Base-by-base conservation (phyloP, 2,888 invertebrate genomes). In the Gastracanthus pulcherrimus region DNA sequence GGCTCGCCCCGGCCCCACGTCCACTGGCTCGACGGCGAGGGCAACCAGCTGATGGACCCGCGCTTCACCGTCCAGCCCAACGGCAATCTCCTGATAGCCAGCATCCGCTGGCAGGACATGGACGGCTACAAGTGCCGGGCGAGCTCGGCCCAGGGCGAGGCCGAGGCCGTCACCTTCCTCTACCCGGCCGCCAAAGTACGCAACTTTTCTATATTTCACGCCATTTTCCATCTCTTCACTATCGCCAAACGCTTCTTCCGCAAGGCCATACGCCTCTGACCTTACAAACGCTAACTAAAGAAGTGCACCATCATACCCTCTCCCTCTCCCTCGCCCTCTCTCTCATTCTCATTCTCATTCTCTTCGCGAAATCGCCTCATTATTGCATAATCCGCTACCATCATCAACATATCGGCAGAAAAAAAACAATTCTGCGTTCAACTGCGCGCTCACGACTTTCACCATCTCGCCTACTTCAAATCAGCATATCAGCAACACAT, bases 31-130 rank as follows among this genome's bases (percentile, higher is more conserved):
- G 94, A 95, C 86, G 93, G 92, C 62, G 90, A 94, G n/a, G 92
- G 93, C 0, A 92, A 93, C 4, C 26, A 19, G 4, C 41, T 71
- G 38, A 26, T 48, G 6, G 85, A 88, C 70, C 81, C 87, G 1
- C 88, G 90, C 26, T 89, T 86, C 78, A 87, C 85, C 84, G 83
- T 91, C 81, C 92, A 96, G 81, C 93, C 94, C 3, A 95, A 94
- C 86, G 98, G 98, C 0, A 96, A 96, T 86, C 92, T 98, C 34
- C 88, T 96, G 55, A 96, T 98, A 85, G 92, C 93, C 26, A 92
- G 94, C 13, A 92, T 97, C 7, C 92, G 92, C 58, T 98, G 96
- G 96, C 91, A 93, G 11, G 96, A 97, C 86, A 97, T 97, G 97
- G 98, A 97, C 5, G 93, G 93, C 26, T 97, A 95, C 90, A 95